Evolutionary conservation across 1,140 invertebrate species (phyloP), one percentile per base, ranked within the genome.

Genomic region (Sycobia sp.): DNA sequence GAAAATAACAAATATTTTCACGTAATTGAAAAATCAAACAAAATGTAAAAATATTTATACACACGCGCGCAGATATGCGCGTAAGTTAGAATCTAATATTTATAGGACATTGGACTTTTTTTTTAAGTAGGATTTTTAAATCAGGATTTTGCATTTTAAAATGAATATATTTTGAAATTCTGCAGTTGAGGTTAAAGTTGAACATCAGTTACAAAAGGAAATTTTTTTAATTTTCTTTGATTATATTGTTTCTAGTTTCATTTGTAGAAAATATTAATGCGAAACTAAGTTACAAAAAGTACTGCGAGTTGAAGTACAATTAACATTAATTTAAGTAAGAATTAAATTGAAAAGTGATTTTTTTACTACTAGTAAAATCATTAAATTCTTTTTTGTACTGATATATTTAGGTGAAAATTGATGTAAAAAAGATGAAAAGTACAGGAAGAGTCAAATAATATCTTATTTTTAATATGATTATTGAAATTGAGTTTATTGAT

Each of bases 221-320:
- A 38, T 49, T 27, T 23, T 50, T 22, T 51, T 47, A 59, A 23
- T 57, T 22, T 50, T 20, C 22, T 60, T 32, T 51, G 29, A 23
- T 43, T 13, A 7, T 32, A 53, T 43, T 54, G 53, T 11, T 7
- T 53, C 54, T 10, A 1, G 38, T 25, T 54, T 62, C 20, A 29
- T 36, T 54, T 46, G 22, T 53, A 20, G 14, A 41, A 34, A 60
- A 51, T 41, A n/a, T 34, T 43, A 44, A 29, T 39, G 16, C 22
- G 47, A 23, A 60, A 16, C 49, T 41, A 44, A 44, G 14, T 43
- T 60, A 38, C 39, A 41, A 22, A 53, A 51, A 36, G 39, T 38
- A 54, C 54, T 62, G 29, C 29, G 11, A 32, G 4, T 32, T 7
- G 58, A 58, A 36, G 63, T 69, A 72, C 57, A 67, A 68, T 70